Evolutionary conservation across 2,113 vertebrate genomes (phyloP), one percentile per base, ranked within the genome.

Genomic region (Leptocoma aspasia): DNA sequence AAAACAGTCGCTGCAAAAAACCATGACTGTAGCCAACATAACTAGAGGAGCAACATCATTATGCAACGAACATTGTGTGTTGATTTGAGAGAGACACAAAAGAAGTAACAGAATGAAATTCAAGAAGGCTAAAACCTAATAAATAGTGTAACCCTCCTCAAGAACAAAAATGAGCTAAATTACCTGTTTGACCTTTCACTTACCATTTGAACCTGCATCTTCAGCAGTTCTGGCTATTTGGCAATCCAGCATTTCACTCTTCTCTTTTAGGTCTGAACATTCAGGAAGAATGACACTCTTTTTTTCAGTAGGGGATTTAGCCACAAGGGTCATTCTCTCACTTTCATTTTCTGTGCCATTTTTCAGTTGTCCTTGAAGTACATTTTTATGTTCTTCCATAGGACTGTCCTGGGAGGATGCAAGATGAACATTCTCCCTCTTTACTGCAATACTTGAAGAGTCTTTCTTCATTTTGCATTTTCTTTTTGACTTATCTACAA

Each of bases 401-500:
- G 15, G 69, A 53, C 15, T 45, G 21, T 39, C 33, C 33, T 52
- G 68, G 23, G 60, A 59, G 20, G 13, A 65, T 4, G 2, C 7
- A 81, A 96, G 89, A 3, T 98, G 97, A 81, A 96, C 92, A 44
- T 65, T 95, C 60, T 65, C 96, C 80, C 90, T 98, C 71, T 98
- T 99, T 70, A 69, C 23, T 81, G 95, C 31, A 2, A 94, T 30
- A 37, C 96, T 97, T 31, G 80, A 70, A 19, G 94, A 94, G 97
- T 96, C 98, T 45, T 96, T 97, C 8, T 89, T 98, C 72, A 49
- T 98, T 73, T 94, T 97, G 18, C 96, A 97, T 97, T 98, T 99
- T 87, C 86, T 98, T 94, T 98, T 99, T 45, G 98, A 97, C 39
- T 24, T 95, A 94, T 93, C 98, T 98, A 93, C n/a, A 96, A 64